Evolutionary conservation across 2,888 invertebrate genomes (phyloP), one percentile per base, ranked within the genome.

Genomic region (Thyatira batis): DNA sequence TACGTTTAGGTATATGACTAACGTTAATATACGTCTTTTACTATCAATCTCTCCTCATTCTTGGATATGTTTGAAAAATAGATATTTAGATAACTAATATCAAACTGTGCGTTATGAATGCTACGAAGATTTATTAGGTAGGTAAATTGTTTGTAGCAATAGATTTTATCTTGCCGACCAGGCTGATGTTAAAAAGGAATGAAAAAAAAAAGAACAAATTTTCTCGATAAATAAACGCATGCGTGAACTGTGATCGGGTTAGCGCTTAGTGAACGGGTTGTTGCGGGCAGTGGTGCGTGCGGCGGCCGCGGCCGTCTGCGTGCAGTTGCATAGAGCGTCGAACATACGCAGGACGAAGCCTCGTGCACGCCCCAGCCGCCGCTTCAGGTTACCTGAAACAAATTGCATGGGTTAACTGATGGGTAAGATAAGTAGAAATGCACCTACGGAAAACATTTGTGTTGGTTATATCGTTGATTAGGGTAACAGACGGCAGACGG

Each of bases 241-340:
- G 50, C 55, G 66, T 73, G 69, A 58, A 50, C 65, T 67, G 71
- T 73, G 74, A 76, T 72, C 76, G 67, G 61, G 67, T 84, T 87
- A 92, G 73, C 91, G 91, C 78, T 92, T 92, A 30, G 85, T 80
- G 70, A 85, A 85, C 0, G 83, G 89, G 58, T 91, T 91, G 71
- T 89, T 90, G 52, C 91, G 83, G 11, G 89, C 89, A 53, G 85
- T 85, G 30, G 88, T 85, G 64, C 91, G 85, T 2, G 94, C 93
- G 44, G 94, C 93, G 11, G 92, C 88, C 5, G 94, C 93, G 20
- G 84, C 84, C 0, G 93, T 93, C 69, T 94, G 94, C 56, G 94
- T 94, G 71, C 94, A 94, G 83, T 94, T 94, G 83, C 94, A 94
- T 48, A 94, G 92, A 5, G 93, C 93, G 77, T 94, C 94, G 67